Conservation (phyloP, 1,140 invertebrate species). For the Drosophila dunni region DNA sequence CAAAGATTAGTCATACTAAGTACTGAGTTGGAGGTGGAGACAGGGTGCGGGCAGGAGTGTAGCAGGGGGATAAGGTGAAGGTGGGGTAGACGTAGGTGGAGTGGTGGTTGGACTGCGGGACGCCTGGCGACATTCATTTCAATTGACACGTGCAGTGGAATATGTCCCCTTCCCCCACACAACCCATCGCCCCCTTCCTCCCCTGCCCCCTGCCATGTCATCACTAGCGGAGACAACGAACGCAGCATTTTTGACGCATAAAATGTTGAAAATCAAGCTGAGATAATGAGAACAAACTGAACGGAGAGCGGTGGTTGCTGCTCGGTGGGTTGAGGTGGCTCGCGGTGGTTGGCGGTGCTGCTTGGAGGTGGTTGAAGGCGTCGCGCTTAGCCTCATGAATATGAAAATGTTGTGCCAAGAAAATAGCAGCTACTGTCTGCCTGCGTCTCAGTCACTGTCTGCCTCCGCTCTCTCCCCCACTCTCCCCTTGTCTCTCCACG, state of each 20-base stretch:
- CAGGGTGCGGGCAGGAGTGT: constrained; percentile 6
- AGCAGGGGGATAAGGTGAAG: neutral
- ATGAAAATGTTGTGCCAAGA: constrained; percentile 69
- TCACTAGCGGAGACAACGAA: constrained; percentile 47
- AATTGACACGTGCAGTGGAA: constrained; percentile 64
- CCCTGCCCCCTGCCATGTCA: neutral
- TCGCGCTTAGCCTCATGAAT: constrained; percentile 61
- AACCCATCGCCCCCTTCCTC: neutral
- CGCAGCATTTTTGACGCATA: constrained; percentile 58
- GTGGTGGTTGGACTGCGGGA: constrained; percentile 64
- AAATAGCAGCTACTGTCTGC: constrained; percentile 50
- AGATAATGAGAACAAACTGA: constrained; percentile 54
- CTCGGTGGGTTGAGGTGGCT: no score
- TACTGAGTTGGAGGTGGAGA: constrained; percentile 19
- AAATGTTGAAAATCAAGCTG: constrained; percentile 66
- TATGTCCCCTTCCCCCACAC: constrained; percentile 14
- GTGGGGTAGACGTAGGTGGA: constrained; percentile 11
- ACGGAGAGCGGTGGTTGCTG: neutral
- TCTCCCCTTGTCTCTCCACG: no score
- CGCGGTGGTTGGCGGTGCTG: no score
- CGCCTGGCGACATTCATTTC: constrained; percentile 79
- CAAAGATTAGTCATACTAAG: constrained; percentile 80
- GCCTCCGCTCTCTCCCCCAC: neutral
- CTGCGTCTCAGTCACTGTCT: neutral
- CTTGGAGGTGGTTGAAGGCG: neutral